These are phyloP conservation scores for Platerodrilus igneus DNA, from an alignment of 2,888 invertebrate genomes.

Conservation along the genomic window DNA sequence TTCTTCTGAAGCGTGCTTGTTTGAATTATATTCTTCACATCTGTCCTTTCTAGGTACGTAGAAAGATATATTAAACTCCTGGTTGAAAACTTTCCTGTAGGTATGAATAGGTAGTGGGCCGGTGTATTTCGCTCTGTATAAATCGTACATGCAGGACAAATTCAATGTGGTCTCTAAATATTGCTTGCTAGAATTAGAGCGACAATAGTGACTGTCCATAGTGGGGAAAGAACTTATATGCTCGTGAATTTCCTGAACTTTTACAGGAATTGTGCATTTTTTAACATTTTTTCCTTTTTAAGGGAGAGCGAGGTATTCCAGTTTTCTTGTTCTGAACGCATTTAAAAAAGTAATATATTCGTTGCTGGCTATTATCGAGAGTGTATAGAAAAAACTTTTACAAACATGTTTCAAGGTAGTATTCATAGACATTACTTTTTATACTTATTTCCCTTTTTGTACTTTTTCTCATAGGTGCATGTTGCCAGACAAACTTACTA, in stretches of 20 bases:
- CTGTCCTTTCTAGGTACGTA: constrained; percentile 12
- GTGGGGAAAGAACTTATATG: constrained; percentile 13
- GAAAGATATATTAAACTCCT: constrained; percentile 9
- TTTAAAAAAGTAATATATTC: constrained; percentile 17
- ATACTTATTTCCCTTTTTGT: constrained; percentile 5
- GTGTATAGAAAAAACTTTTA: no score
- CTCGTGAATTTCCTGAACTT: constrained; percentile 8
- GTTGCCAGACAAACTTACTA: no score
- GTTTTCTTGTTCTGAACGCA: constrained; percentile 3
- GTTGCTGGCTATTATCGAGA: constrained; percentile 10
- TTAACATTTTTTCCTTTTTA: background rate
- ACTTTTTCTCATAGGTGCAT: no score
- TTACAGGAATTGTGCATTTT: constrained; percentile 3
- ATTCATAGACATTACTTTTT: constrained; percentile 15
- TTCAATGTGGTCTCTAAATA: constrained; percentile 17
- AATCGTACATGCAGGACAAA: constrained; percentile 12
- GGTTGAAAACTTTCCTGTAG: constrained; percentile 14
- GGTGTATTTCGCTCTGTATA: background rate
- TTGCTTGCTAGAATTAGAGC: constrained; percentile 12
- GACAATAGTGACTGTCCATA: constrained; percentile 15
- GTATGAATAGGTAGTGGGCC: constrained; percentile 2
- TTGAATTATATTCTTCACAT: constrained; percentile 7
- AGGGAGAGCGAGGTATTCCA: constrained; percentile 4
- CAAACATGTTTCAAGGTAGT: constrained; percentile 14
- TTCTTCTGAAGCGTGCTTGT: constrained; percentile 1